Evolutionary conservation across 92 coral and sea anemone species (phyloP).

Genomic region (Virgularia gustaviana): DNA sequence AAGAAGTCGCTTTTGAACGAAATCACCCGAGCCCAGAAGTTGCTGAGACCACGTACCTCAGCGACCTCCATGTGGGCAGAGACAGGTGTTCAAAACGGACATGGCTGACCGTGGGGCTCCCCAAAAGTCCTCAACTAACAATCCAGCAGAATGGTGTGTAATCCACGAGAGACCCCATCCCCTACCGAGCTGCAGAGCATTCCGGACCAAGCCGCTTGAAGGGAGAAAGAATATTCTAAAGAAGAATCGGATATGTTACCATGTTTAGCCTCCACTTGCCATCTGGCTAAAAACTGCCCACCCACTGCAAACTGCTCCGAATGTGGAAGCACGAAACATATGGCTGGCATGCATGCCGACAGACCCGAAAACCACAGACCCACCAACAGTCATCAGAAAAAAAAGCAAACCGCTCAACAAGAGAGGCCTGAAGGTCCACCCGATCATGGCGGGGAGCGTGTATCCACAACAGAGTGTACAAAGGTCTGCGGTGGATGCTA

Average conservation of each 20-base stretch:
- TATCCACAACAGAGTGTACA: conserved; percentile 40
- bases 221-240: conserved; percentile 35
- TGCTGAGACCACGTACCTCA: neutral
- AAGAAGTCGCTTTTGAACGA: conserved; percentile 39
- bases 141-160: conserved; percentile 7
- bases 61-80: neutral
- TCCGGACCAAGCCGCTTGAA: conserved; percentile 13
- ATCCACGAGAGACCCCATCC: conserved; percentile 16
- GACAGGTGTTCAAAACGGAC: neutral
- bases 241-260: conserved; percentile 42
- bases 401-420: neutral
- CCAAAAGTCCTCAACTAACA: neutral
- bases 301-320: conserved; percentile 23
- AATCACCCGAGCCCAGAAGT: conserved; percentile 47
- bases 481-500: conserved; percentile 40
- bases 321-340: conserved; percentile 34
- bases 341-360: conserved; percentile 41
- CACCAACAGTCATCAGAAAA: neutral
- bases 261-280: conserved; percentile 47
- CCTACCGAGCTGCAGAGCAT: conserved; percentile 9
- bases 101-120: neutral
- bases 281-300: conserved; percentile 42
- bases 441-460: conserved; percentile 43
- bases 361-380: neutral
- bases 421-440: neutral